Evolutionary conservation across 1,140 invertebrate species (phyloP).

Genomic region (Drosophila nigromelanica): DNA sequence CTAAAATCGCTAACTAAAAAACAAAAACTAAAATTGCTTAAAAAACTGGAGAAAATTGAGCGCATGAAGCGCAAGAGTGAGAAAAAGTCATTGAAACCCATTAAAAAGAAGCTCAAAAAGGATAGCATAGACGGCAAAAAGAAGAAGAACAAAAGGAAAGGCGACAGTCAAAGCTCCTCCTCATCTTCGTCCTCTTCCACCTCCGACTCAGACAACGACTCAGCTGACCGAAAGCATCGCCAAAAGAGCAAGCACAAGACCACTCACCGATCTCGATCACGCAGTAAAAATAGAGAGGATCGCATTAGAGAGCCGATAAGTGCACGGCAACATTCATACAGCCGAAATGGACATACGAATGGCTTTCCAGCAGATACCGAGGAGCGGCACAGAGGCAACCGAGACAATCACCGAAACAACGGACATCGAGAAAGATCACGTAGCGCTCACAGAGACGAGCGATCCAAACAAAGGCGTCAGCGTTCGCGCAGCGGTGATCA

Average conservation of each 20-base stretch:
- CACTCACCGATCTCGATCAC: conserved; percentile 25
- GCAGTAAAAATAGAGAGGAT: conserved; percentile 24
- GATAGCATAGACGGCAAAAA: conserved; percentile 51
- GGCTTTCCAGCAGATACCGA: not conserved
- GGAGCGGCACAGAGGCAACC: conserved; percentile 12
- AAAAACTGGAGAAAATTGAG: conserved; percentile 92
- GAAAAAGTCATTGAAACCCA: conserved; percentile 37
- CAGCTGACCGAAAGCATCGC: conserved; percentile 22
- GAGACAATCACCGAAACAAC: conserved; percentile 29
- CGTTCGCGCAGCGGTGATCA: conserved; percentile 21
- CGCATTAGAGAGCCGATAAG: not conserved
- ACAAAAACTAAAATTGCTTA: conserved; percentile 95
- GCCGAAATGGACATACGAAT: conserved; percentile 8
- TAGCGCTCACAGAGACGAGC: conserved; percentile 34
- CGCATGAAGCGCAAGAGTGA: conserved; percentile 85
- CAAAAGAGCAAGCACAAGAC: conserved; percentile 9
- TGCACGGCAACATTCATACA: not conserved
- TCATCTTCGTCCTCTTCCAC: conserved; percentile 46
- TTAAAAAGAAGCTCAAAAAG: conserved; percentile 63
- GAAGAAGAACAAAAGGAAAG: conserved; percentile 45
- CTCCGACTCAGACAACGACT: conserved; percentile 49
- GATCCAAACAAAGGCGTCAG: conserved; percentile 31
- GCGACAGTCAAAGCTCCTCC: conserved; percentile 5
- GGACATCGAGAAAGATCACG: conserved; percentile 42
- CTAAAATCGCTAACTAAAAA: conserved; percentile 93